Conservation (phyloP, 2,797 vertebrate species). For the Hoplostethus atlanticus region DNA sequence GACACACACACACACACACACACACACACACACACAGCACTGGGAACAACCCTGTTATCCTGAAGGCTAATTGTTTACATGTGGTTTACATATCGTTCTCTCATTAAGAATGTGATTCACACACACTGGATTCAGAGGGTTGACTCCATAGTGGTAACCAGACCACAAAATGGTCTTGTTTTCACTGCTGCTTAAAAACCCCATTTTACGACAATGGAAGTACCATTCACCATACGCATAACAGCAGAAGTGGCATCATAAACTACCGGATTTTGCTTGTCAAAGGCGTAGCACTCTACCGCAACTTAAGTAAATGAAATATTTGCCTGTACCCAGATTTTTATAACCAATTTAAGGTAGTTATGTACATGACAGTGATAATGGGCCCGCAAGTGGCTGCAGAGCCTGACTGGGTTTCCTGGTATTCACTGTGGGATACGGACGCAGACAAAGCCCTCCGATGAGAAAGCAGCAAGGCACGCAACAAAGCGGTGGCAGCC, state of each 20-base stretch:
- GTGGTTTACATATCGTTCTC: slow-evolving; percentile 70
- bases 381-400: slow-evolving; percentile 26
- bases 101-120: slow-evolving; percentile 82
- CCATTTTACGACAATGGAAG: slow-evolving; percentile 45
- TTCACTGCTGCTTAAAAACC: slow-evolving; percentile 41
- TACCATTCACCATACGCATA: slow-evolving; percentile 2
- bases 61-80: slow-evolving; percentile 77
- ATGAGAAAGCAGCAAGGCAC: slow-evolving; percentile 9
- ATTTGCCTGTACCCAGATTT: slow-evolving; percentile 55
- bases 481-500: slow-evolving; percentile 22
- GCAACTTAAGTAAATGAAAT: slow-evolving; percentile 54
- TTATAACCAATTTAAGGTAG: slow-evolving; percentile 41
- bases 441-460: slow-evolving; percentile 25
- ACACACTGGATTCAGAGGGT: slow-evolving; percentile 69
- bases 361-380: slow-evolving; percentile 31
- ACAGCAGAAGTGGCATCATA: slow-evolving; percentile 33
- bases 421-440: slow-evolving; percentile 28
- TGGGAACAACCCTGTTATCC: slow-evolving; percentile 54
- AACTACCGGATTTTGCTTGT: slow-evolving; percentile 51
- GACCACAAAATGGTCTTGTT: slow-evolving; percentile 62
- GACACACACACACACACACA: slow-evolving; percentile 21
- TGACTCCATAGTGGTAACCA: slow-evolving; percentile 63
- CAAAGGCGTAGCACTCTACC: slow-evolving; percentile 59
- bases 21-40: slow-evolving; percentile 4
- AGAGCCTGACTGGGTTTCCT: slow-evolving; percentile 30